These are phyloP conservation scores for Philereme vetulata DNA, from an alignment of 2,888 invertebrate genomes.

Conservation along the genomic window DNA sequence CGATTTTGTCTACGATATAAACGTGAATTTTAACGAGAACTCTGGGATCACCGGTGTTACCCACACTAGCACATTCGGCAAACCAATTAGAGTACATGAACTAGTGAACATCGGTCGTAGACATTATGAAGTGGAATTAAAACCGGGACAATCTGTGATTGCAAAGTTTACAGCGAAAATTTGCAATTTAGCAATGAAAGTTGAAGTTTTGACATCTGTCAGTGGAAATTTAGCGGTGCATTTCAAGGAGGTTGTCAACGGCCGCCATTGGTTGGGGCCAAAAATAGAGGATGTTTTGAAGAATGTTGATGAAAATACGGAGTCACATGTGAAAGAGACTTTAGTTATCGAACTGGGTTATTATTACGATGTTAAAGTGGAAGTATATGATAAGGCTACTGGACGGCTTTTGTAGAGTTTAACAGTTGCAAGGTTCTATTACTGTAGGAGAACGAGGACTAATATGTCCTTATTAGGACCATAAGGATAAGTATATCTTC, in stretches of 20 bases:
- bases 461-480: too few relatives aligned
- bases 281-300: slow-evolving; percentile 20
- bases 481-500: too few relatives aligned
- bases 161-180: slow-evolving; percentile 23
- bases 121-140: slow-evolving; percentile 11
- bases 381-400: slow-evolving; percentile 20
- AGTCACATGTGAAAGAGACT: slow-evolving; percentile 13
- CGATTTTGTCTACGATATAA: slow-evolving; percentile 25
- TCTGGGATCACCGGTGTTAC: slow-evolving; percentile 14
- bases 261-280: slow-evolving; percentile 22
- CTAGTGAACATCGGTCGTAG: slow-evolving; percentile 14
- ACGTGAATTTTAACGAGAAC: slow-evolving; percentile 15
- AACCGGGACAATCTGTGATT: slow-evolving; percentile 12
- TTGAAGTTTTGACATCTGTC: slow-evolving; percentile 20
- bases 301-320: slow-evolving; percentile 6
- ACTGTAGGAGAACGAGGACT: too few relatives aligned
- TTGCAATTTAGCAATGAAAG: slow-evolving; percentile 18
- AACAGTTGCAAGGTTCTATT: too few relatives aligned
- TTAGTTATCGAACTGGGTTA: slow-evolving; percentile 16
- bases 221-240: slow-evolving; percentile 26
- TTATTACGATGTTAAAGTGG: slow-evolving; percentile 22
- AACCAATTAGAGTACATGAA: slow-evolving; percentile 7
- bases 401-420: slow-evolving; percentile 8
- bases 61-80: slow-evolving; percentile 18
- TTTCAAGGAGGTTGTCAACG: slow-evolving; percentile 20